A percentile compares a stretch with the other conserved stretches of the same genome.
Evolutionary conservation across 2,888 invertebrate genomes (phyloP).

Genomic region (Lobophora halterata): DNA sequence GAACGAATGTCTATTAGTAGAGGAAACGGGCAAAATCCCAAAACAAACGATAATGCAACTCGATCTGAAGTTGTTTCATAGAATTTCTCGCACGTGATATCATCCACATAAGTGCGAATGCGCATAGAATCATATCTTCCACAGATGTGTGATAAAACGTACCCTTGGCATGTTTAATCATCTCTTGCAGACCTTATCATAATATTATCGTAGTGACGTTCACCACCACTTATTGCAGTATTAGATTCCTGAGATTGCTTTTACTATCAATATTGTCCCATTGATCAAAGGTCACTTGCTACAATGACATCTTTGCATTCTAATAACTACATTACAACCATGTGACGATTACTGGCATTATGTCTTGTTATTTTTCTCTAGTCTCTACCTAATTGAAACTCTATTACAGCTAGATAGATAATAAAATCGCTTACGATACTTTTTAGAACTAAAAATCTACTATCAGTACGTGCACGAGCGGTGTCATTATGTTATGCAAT

Average conservation of each 20-base stretch:
- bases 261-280: no score
- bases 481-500: slow-evolving; percentile 20
- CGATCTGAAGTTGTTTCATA: slow-evolving; percentile 5
- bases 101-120: background rate
- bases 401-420: slow-evolving; percentile 1
- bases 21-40: slow-evolving; percentile 2
- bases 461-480: slow-evolving; percentile 4
- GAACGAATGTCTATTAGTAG: background rate
- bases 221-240: background rate
- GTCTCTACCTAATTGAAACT: background rate
- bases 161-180: slow-evolving; percentile 7
- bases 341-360: slow-evolving; percentile 1
- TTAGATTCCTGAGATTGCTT: background rate
- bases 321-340: background rate
- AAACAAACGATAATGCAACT: slow-evolving; percentile 6
- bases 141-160: background rate
- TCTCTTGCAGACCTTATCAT: slow-evolving; percentile 11
- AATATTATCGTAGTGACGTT: slow-evolving; percentile 9
- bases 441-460: background rate
- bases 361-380: background rate
- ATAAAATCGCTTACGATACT: slow-evolving; percentile 1
- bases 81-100: slow-evolving; percentile 6
- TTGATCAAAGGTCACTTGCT: no score
- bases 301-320: background rate
- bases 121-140: background rate